phyloP scores from a whole-genome alignment of 2,797 vertebrate species.

The Onychomys leucogaster region DNA sequence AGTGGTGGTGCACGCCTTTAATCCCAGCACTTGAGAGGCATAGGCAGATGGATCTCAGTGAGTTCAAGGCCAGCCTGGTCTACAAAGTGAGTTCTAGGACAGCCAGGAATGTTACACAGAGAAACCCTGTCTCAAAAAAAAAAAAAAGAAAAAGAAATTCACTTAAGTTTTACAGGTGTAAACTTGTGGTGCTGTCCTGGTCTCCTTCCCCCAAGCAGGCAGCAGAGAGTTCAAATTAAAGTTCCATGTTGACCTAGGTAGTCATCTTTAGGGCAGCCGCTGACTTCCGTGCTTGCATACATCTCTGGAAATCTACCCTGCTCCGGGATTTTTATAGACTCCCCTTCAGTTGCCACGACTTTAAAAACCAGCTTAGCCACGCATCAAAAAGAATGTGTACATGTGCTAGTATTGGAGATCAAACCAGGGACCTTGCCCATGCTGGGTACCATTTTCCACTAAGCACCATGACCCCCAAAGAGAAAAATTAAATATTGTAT shows the following conservation, averaged over 20 bases:
- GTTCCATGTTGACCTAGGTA: background rate
- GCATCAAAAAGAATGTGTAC: background rate
- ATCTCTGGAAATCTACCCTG: background rate
- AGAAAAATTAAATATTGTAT: background rate
- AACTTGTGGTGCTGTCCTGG: background rate
- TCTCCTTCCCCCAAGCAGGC: background rate
- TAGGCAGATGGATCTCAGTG: too few relatives aligned
- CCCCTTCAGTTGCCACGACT: background rate
- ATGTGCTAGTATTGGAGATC: background rate
- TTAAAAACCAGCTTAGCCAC: background rate
- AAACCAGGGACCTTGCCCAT: background rate
- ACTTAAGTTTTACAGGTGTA: background rate
- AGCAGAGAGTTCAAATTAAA: background rate
- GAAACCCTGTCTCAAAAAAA: too few relatives aligned
- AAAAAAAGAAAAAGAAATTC: background rate
- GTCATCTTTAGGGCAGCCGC: background rate
- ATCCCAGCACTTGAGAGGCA: too few relatives aligned
- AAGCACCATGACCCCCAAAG: background rate
- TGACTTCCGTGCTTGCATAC: background rate
- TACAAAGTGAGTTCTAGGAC: too few relatives aligned
- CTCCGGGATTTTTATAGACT: background rate
- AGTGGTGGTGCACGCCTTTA: too few relatives aligned
- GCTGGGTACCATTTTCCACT: background rate
- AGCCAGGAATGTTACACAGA: too few relatives aligned
- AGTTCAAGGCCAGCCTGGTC: too few relatives aligned